Evolutionary conservation across 2,113 vertebrate species (phyloP).

Genomic region (Nothobranchius furzeri): DNA sequence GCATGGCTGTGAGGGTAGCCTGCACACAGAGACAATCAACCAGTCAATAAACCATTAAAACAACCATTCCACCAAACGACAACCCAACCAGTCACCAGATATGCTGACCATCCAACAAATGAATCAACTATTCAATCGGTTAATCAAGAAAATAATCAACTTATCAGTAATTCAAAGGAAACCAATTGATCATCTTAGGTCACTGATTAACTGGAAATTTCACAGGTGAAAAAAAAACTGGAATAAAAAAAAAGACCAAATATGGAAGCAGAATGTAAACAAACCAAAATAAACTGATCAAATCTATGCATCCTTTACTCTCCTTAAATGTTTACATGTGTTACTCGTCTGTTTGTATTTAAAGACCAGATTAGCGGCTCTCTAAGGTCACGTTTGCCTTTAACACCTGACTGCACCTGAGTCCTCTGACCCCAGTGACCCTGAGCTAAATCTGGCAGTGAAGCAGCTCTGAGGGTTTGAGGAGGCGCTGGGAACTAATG

Average conservation of each 20-base stretch:
- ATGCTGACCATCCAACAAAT: not conserved
- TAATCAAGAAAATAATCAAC: not conserved
- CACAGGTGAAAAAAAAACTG: no score
- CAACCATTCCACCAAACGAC: not conserved
- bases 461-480: not conserved
- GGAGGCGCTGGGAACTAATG: not conserved
- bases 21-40: constrained; percentile 31
- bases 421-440: not conserved
- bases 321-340: not conserved
- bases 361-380: constrained; percentile 12
- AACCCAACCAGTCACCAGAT: not conserved
- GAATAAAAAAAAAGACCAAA: no score
- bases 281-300: not conserved
- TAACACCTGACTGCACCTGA: not conserved
- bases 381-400: not conserved
- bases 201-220: not conserved
- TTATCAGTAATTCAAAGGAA: not conserved
- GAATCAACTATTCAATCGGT: not conserved
- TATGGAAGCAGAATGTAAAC: no score
- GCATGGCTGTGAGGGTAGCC: constrained; percentile 80
- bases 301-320: not conserved
- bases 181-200: not conserved
- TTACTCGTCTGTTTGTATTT: not conserved
- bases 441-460: constrained; percentile 11
- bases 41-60: not conserved